Evolutionary conservation across 2,113 vertebrate species (phyloP).

Genomic region (Coreoperca whiteheadi): DNA sequence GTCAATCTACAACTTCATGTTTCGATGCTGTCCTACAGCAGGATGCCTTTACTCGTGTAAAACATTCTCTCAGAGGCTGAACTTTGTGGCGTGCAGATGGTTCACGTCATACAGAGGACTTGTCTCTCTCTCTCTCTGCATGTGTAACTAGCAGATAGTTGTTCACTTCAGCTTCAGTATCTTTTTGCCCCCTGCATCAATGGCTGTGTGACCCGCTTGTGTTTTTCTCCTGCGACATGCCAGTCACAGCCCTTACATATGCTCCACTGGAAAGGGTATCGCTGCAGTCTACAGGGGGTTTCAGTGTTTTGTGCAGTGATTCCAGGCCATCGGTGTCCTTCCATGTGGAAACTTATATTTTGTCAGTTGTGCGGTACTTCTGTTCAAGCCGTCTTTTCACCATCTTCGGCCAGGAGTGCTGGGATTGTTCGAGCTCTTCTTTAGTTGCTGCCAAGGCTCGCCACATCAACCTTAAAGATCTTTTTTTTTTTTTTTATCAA

Average conservation of each 20-base stretch:
- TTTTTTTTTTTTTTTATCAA: too few species aligned
- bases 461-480: too few species aligned
- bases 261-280: not conserved
- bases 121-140: slow-evolving; percentile 14
- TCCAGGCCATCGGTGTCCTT: slow-evolving; percentile 9
- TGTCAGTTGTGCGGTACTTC: not conserved
- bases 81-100: slow-evolving; percentile 30
- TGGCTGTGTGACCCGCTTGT: slow-evolving; percentile 27
- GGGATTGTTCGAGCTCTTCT: not conserved
- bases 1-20: not conserved
- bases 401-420: not conserved
- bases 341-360: not conserved
- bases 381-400: slow-evolving; percentile 2
- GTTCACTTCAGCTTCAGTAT: slow-evolving; percentile 22
- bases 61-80: not conserved
- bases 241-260: not conserved
- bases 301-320: slow-evolving; percentile 9
- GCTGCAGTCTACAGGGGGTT: not conserved
- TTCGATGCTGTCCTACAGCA: not conserved
- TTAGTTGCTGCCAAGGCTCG: not conserved
- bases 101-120: not conserved
- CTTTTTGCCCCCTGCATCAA: not conserved
- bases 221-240: slow-evolving; percentile 22
- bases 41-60: not conserved
- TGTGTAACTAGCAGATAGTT: slow-evolving; percentile 11